Evolutionary conservation across 2,797 vertebrate species (phyloP).

Genomic region (Anisognathus igniventris): DNA sequence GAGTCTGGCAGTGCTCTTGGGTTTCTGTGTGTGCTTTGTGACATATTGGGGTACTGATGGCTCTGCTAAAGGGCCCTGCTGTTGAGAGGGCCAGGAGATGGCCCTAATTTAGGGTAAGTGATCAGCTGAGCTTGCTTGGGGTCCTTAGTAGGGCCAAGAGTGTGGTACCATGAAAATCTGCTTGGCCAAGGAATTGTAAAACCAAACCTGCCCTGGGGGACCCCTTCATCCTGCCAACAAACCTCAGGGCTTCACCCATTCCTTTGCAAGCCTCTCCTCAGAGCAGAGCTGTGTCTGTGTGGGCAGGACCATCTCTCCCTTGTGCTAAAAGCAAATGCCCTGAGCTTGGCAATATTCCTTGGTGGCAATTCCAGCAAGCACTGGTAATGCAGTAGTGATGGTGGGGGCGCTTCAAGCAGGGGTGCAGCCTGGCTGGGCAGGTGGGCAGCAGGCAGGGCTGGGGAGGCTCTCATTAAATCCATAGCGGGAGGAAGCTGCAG

Average conservation of each 20-base stretch:
- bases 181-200: neutral
- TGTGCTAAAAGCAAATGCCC: neutral
- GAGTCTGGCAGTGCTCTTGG: rapidly evolving
- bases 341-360: neutral
- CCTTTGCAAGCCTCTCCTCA: neutral
- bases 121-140: neutral
- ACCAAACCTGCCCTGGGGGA: neutral
- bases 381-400: neutral
- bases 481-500: neutral
- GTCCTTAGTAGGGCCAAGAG: neutral
- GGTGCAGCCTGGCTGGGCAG: neutral
- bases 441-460: neutral
- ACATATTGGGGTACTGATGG: rapidly evolving
- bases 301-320: neutral
- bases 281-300: neutral
- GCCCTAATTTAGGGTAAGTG: neutral
- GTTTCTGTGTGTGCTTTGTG: rapidly evolving
- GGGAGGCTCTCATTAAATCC: neutral
- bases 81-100: neutral
- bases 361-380: neutral
- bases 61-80: neutral
- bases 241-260: neutral
- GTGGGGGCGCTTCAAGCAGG: neutral
- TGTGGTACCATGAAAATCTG: neutral
- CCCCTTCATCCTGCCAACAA: neutral